Evolutionary conservation across 2,888 invertebrate species (phyloP).

Genomic region (Deroplatys truncata): DNA sequence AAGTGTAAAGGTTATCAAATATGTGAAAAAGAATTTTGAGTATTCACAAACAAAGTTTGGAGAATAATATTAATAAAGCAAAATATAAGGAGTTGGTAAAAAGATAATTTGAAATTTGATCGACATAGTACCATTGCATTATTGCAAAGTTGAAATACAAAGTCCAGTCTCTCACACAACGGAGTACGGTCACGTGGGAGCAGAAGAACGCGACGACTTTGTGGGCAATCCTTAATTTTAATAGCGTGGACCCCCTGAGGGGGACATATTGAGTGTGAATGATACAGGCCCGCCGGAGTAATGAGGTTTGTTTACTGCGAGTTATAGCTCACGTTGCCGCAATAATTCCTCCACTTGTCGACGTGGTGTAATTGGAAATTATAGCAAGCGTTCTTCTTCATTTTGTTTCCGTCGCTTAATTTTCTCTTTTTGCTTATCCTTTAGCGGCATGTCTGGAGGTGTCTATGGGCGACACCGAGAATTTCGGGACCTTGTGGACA

Average conservation of each 20-base stretch:
- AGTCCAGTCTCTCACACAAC: neutral
- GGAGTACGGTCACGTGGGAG: neutral
- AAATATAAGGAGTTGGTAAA: too few relatives aligned
- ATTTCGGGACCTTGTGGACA: neutral
- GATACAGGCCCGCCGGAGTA: conserved; percentile 2
- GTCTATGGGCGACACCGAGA: neutral
- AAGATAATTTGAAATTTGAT: too few relatives aligned
- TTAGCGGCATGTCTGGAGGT: neutral
- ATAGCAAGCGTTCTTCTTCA: conserved; percentile 23
- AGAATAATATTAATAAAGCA: too few relatives aligned
- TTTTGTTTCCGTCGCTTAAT: neutral
- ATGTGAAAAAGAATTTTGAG: too few relatives aligned
- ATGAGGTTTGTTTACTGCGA: conserved; percentile 28
- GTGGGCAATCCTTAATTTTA: neutral
- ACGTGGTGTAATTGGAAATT: conserved; percentile 27
- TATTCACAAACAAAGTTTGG: too few relatives aligned
- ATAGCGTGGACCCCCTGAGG: neutral
- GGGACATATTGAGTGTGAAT: neutral
- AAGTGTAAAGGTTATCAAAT: too few relatives aligned
- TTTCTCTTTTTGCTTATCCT: neutral
- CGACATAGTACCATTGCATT: too few relatives aligned
- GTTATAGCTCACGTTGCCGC: conserved; percentile 23
- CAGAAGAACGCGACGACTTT: neutral
- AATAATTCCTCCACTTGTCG: conserved; percentile 18
- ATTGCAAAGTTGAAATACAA: neutral